Percentiles rank a stretch among this genome's conserved stretches.
Evolutionary conservation across 1,140 invertebrate genomes (phyloP).

Genomic region (Phortica variegata): DNA sequence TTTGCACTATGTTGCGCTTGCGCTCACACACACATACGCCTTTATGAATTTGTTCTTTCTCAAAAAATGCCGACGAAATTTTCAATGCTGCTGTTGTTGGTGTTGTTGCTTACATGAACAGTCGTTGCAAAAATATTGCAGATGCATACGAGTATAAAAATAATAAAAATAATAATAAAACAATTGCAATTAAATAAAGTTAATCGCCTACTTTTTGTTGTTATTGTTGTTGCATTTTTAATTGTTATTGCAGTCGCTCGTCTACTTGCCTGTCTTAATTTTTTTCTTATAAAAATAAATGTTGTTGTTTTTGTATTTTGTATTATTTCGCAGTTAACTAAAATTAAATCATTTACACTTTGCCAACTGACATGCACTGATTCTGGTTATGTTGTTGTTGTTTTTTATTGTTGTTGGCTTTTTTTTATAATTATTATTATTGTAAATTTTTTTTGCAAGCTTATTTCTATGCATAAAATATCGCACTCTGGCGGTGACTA

Average conservation of each 20-base stretch:
- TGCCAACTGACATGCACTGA: constrained; percentile 41
- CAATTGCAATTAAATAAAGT: too few relatives aligned
- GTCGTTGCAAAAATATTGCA: constrained; percentile 11
- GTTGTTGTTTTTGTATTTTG: constrained; percentile 4
- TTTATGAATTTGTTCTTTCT: too few relatives aligned
- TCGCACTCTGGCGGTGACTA: too few relatives aligned
- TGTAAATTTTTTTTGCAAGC: too few relatives aligned
- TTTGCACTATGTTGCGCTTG: too few relatives aligned
- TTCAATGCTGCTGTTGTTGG: too few relatives aligned
- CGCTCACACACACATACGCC: too few relatives aligned
- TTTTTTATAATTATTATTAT: too few relatives aligned
- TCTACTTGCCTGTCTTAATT: not conserved
- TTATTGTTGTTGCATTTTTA: not conserved
- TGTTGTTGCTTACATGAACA: too few relatives aligned
- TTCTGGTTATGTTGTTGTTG: constrained; percentile 11
- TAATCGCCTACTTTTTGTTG: not conserved
- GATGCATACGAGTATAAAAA: not conserved
- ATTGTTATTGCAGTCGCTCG: not conserved
- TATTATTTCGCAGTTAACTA: constrained; percentile 1
- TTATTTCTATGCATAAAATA: too few relatives aligned
- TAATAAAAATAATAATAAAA: constrained; percentile 1
- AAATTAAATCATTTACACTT: constrained; percentile 39
- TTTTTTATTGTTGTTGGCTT: not conserved
- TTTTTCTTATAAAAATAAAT: constrained; percentile 1
- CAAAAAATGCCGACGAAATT: too few relatives aligned